Conservation (phyloP, 1,140 invertebrate species). For the Apocrypta bakeri region DNA sequence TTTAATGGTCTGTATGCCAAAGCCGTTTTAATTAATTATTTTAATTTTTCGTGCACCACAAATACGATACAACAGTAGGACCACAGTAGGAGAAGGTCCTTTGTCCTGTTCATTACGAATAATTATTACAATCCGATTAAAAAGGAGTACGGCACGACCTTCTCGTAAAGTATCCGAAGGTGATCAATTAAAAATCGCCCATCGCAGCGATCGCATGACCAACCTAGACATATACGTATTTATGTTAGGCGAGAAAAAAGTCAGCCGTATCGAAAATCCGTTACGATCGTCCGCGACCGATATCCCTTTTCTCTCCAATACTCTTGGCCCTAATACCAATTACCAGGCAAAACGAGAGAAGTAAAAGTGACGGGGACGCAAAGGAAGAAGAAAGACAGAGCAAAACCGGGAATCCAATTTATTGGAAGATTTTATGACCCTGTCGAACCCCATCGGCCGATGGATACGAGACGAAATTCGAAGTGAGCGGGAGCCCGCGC, state of each 20-base stretch:
- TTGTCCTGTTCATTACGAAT: not conserved
- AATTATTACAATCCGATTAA: not conserved
- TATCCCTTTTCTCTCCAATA: not conserved
- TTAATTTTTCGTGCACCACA: not conserved
- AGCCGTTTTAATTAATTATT: slow-evolving; percentile 39
- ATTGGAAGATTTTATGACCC: slow-evolving; percentile 41
- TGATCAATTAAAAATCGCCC: not conserved
- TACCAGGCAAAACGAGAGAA: slow-evolving; percentile 11
- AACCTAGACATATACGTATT: too few relatives aligned
- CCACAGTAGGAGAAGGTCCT: not conserved
- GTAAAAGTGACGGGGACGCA: not conserved
- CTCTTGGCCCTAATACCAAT: slow-evolving; percentile 10
- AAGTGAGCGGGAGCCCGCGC: not conserved
- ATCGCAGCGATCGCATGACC: too few relatives aligned
- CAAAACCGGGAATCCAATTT: slow-evolving; percentile 32
- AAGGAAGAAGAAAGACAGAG: not conserved
- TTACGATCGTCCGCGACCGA: not conserved
- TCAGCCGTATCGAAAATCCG: too few relatives aligned
- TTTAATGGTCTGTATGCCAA: not conserved
- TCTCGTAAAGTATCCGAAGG: not conserved
- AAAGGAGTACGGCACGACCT: not conserved
- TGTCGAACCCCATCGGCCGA: slow-evolving; percentile 18
- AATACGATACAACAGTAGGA: not conserved
- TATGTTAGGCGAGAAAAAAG: too few relatives aligned
- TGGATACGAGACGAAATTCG: slow-evolving; percentile 11